A percentile compares a stretch with the other conserved stretches of the same genome.
These are phyloP conservation scores for Drosophila tripunctata DNA, from an alignment of 2,888 invertebrate species.

Conservation along the genomic window DNA sequence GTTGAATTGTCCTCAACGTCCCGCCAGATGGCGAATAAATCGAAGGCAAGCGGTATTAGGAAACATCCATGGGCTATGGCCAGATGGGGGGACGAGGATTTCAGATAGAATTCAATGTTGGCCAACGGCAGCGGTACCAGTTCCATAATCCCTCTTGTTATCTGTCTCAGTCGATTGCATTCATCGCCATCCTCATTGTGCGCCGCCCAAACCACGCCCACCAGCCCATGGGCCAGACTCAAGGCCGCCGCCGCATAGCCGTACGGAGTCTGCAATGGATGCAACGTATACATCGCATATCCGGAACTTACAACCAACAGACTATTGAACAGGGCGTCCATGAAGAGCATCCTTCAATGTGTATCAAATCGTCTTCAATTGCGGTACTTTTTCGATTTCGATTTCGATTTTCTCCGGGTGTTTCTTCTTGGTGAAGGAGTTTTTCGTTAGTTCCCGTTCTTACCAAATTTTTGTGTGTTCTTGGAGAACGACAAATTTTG, in stretches of 20 bases:
- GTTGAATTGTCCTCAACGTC: constrained; percentile 60
- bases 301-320: constrained; percentile 72
- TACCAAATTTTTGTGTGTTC: background rate
- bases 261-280: constrained; percentile 66
- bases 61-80: constrained; percentile 75
- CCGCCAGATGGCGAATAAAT: constrained; percentile 55
- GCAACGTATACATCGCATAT: constrained; percentile 67
- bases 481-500: constrained; percentile 53
- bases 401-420: too few relatives aligned
- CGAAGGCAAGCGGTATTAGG: constrained; percentile 71
- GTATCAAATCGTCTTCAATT: too few relatives aligned
- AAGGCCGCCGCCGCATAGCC: constrained; percentile 70
- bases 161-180: constrained; percentile 41
- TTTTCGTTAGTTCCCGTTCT: background rate
- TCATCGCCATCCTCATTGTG: constrained; percentile 48
- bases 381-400: background rate
- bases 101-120: constrained; percentile 74
- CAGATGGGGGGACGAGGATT: constrained; percentile 57
- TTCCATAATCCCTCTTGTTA: constrained; percentile 67
- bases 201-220: constrained; percentile 63
- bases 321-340: constrained; percentile 69
- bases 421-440: too few relatives aligned
- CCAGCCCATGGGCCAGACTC: constrained; percentile 70
- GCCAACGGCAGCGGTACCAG: constrained; percentile 70
- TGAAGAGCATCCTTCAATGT: constrained; percentile 44